Evolutionary conservation across 2,888 invertebrate genomes (phyloP).

Genomic region (Drosophila anomalipes): DNA sequence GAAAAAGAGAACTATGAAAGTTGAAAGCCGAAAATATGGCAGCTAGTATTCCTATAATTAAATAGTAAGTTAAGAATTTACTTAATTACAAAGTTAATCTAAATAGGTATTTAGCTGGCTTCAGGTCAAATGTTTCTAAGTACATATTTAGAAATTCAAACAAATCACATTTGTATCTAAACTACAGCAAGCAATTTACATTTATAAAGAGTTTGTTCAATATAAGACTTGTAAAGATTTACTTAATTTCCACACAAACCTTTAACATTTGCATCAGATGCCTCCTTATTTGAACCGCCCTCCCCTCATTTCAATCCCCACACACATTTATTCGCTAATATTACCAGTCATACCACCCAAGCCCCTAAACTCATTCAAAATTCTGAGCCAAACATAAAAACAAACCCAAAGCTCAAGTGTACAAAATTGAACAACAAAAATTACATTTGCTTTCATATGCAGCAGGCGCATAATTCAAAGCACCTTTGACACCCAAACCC

Average conservation of each 20-base stretch:
- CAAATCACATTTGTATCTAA: neutral
- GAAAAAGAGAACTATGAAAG: neutral
- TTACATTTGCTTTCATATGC: slow-evolving; percentile 58
- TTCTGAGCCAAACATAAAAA: slow-evolving; percentile 14
- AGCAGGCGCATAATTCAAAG: slow-evolving; percentile 49
- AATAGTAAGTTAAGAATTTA: neutral
- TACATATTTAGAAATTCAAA: neutral
- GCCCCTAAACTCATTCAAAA: slow-evolving; percentile 3
- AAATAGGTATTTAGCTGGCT: neutral
- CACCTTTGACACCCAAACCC: slow-evolving; percentile 36
- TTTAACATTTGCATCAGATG: neutral
- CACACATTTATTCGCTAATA: neutral
- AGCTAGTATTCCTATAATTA: neutral
- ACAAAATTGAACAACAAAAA: slow-evolving; percentile 70
- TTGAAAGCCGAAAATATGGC: neutral
- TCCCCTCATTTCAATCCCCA: neutral
- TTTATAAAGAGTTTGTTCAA: neutral
- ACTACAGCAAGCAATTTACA: neutral
- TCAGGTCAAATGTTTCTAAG: neutral
- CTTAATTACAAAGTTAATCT: neutral
- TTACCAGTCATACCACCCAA: neutral
- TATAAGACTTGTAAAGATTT: neutral
- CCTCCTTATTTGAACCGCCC: neutral
- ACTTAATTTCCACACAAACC: neutral
- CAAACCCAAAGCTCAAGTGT: slow-evolving; percentile 41